Evolutionary conservation across 2,888 invertebrate species (phyloP).

Genomic region (Marasmarcha lunaedactyla): DNA sequence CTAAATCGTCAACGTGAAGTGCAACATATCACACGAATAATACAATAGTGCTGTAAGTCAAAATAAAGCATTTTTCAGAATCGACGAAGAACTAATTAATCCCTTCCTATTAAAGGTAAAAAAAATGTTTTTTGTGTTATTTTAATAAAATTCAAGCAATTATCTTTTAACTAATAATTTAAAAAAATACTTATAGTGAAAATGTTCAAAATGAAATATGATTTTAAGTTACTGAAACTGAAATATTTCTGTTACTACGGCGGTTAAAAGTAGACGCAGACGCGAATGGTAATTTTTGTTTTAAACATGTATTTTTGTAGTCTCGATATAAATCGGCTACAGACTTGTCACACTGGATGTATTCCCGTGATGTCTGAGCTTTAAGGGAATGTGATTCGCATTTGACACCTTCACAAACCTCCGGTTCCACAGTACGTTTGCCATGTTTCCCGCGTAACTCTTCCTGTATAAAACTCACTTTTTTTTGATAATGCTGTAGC

Average conservation of each 20-base stretch:
- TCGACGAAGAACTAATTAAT: no score
- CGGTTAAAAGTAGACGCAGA: slow-evolving; percentile 6
- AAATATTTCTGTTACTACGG: slow-evolving; percentile 6
- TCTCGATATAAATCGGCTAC: slow-evolving; percentile 4
- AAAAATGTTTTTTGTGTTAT: no score
- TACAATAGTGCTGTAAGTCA: no score
- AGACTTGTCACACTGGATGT: not conserved
- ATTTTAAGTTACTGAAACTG: no score
- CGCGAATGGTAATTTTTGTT: slow-evolving; percentile 5
- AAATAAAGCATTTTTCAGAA: no score
- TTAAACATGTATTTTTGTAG: slow-evolving; percentile 7
- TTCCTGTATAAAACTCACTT: slow-evolving; percentile 5
- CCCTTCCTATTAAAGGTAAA: no score
- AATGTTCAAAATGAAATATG: not conserved
- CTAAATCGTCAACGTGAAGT: no score
- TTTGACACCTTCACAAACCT: slow-evolving; percentile 5
- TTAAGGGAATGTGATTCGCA: slow-evolving; percentile 1
- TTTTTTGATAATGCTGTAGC: not conserved
- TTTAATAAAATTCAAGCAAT: no score
- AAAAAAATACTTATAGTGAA: no score
- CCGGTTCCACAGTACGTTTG: slow-evolving; percentile 3
- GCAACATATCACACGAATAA: no score
- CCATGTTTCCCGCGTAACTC: slow-evolving; percentile 9
- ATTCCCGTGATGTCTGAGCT: slow-evolving; percentile 2
- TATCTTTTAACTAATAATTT: no score